A percentile compares a stretch with the other conserved stretches of the same genome.
phyloP scores from a whole-genome alignment of 2,888 invertebrate species.

The Galerucella pusilla region DNA sequence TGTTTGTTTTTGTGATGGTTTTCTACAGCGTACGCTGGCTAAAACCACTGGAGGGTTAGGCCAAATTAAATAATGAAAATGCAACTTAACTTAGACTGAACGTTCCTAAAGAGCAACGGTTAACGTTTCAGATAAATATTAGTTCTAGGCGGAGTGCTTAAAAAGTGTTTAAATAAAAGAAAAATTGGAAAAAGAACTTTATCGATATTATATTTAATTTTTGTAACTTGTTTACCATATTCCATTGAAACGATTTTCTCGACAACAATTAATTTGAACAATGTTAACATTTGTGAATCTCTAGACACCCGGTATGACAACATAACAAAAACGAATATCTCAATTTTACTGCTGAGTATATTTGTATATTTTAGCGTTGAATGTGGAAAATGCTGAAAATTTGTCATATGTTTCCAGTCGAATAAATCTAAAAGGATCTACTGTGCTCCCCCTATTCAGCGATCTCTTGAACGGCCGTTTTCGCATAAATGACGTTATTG shows the following conservation, averaged over 20 bases:
- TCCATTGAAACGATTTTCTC: neutral
- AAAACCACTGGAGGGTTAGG: constrained; percentile 30
- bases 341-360: constrained; percentile 5
- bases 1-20: constrained; percentile 45
- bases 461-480: constrained; percentile 33
- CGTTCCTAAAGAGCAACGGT: neutral
- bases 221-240: neutral
- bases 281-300: neutral
- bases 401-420: constrained; percentile 31
- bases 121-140: constrained; percentile 6
- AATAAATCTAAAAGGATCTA: constrained; percentile 29
- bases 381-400: constrained; percentile 28
- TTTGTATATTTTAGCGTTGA: constrained; percentile 18
- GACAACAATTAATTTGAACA: neutral
- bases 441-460: constrained; percentile 23
- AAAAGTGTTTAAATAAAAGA: neutral
- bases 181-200: neutral
- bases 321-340: constrained; percentile 23
- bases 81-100: constrained; percentile 13
- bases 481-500: constrained; percentile 39
- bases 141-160: neutral
- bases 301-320: neutral
- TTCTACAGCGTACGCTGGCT: constrained; percentile 33
- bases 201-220: neutral
- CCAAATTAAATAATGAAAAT: constrained; percentile 27